These are phyloP conservation scores for Bombylius major DNA, from an alignment of 2,888 invertebrate species.

Conservation along the genomic window DNA sequence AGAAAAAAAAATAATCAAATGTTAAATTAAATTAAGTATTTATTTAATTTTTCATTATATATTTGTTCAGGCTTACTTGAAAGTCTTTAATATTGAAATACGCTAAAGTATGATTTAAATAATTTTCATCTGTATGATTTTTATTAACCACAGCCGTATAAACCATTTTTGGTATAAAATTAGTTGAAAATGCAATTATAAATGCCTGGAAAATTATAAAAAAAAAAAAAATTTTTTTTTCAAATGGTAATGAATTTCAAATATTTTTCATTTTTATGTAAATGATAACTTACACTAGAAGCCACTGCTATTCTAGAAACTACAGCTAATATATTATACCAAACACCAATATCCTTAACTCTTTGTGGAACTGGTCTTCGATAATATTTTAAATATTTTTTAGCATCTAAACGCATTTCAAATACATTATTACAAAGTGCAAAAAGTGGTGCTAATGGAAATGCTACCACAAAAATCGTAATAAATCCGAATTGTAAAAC, in stretches of 20 bases:
- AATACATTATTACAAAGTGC: slow-evolving; percentile 70
- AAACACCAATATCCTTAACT: slow-evolving; percentile 65
- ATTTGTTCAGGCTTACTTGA: slow-evolving; percentile 19
- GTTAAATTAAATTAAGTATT: neutral
- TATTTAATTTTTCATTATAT: neutral
- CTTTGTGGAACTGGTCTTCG: slow-evolving; percentile 61
- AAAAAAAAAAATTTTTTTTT: no score
- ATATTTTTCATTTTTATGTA: no score
- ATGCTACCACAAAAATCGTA: slow-evolving; percentile 74
- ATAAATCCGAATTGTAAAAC: slow-evolving; percentile 79
- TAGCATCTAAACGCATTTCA: slow-evolving; percentile 72
- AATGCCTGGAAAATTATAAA: slow-evolving; percentile 45
- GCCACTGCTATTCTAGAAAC: slow-evolving; percentile 63
- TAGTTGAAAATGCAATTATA: slow-evolving; percentile 74
- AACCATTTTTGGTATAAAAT: slow-evolving; percentile 66
- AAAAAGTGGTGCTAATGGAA: slow-evolving; percentile 72
- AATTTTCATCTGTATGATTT: slow-evolving; percentile 45
- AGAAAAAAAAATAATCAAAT: slow-evolving; percentile 9
- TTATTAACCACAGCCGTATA: slow-evolving; percentile 42
- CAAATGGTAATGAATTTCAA: no score
- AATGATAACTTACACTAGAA: slow-evolving; percentile 52
- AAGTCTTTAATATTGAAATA: slow-evolving; percentile 53
- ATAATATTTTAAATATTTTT: slow-evolving; percentile 62
- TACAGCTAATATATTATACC: slow-evolving; percentile 61
- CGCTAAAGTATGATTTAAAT: slow-evolving; percentile 55